Base-by-base conservation (phyloP, 2,888 invertebrate genomes). In the Patella depressa region DNA sequence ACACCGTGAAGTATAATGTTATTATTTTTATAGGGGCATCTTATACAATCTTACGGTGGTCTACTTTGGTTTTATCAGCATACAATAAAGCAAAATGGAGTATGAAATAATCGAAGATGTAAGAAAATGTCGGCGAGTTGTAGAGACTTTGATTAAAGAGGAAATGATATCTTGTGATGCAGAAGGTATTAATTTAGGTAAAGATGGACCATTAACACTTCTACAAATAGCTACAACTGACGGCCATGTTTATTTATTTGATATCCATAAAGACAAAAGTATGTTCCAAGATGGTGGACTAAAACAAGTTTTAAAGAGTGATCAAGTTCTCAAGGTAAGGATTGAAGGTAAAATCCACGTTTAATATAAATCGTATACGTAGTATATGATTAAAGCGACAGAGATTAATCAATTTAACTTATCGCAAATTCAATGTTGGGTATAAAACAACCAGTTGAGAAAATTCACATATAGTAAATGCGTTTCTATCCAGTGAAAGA, bases 241-340 rank as follows among this genome's bases (percentile, higher is more conserved):
- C 15, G 74, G 74, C 19, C 65, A 65, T 65, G 74, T 74, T 15
- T 74, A 74, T 53, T 15, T 74, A 53, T 74, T 74, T 69, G 69
- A 74, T 69, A 65, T 74, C n/a, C 69, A 45, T 53, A 65, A 7
- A 11, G 69, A 74, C 34, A 45, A 34, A 17, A 7, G 53, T 7
- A 65, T 74, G 59, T 65, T 74, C 24, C 19, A 34, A 17, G 69
- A 74, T 14, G 74, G 74, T n/a, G 34, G 69, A 55, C 19, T 74
- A 14, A 74, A 74, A 53, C 19, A n/a, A 24, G 11, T 74, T 5
- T 45, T 74, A 7, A 53, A 74, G 24, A 74, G 53, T 53, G n/a
- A 65, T 24, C n/a, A 74, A 12, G 53, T 74, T 24, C 53, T 45
- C 5, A 74, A 74, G 74, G 74, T 74, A 53, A 65, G 34, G 34